Evolutionary conservation across 53 echinoderm and acorn worm species (phyloP).

Genomic region (Antedon mediterranea): DNA sequence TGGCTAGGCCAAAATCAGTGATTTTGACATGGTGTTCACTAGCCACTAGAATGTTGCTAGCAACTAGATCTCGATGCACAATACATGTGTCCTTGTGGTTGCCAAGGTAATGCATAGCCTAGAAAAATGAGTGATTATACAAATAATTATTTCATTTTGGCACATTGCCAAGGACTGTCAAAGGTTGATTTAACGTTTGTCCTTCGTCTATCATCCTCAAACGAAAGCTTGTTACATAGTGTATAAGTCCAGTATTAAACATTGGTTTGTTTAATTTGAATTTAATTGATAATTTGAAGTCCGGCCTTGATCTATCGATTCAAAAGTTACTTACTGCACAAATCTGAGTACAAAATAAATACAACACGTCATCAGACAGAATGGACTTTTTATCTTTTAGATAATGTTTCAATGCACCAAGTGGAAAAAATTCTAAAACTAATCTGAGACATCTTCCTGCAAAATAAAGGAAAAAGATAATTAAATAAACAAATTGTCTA

Average conservation of each 20-base stretch:
- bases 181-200: no score
- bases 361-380: conserved; percentile 30
- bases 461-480: not conserved
- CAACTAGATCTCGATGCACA: conserved; percentile 79
- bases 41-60: conserved; percentile 78
- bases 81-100: conserved; percentile 14
- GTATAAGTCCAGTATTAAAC: no score
- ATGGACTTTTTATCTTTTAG: conserved; percentile 20
- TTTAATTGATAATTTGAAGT: no score
- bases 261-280: no score
- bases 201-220: no score
- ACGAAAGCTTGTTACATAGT: no score
- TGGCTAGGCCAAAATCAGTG: conserved; percentile 84
- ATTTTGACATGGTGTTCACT: conserved; percentile 68
- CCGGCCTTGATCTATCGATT: no score
- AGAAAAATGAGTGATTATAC: not conserved
- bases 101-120: conserved; percentile 84
- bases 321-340: conserved; percentile 60
- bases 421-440: conserved; percentile 69
- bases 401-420: conserved; percentile 55
- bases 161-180: no score
- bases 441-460: conserved; percentile 6
- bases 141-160: no score
- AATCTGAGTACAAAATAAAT: conserved; percentile 74
- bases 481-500: no score